A percentile compares a stretch with the other conserved stretches of the same genome.
Evolutionary conservation across 2,888 invertebrate genomes (phyloP).

Genomic region (Pachydiplax longipennis): DNA sequence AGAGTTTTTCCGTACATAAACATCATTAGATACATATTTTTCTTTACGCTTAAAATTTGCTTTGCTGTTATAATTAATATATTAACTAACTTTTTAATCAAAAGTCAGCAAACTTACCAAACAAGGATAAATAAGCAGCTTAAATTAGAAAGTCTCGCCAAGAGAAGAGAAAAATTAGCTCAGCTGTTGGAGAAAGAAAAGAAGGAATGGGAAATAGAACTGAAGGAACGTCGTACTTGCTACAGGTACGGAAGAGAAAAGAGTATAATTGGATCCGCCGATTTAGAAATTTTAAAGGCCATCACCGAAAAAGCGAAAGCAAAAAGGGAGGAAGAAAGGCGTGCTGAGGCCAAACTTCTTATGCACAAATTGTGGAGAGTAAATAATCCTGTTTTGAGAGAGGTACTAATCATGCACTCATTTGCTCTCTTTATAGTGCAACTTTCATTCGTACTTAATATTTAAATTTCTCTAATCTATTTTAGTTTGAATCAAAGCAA

Average conservation of each 20-base stretch:
- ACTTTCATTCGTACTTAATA: no score
- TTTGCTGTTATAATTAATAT: background rate
- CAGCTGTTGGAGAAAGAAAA: conserved; percentile 10
- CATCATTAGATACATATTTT: background rate
- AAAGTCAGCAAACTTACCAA: background rate
- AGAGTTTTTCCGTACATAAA: background rate
- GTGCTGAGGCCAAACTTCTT: conserved; percentile 3
- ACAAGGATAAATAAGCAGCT: background rate
- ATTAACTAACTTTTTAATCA: no score
- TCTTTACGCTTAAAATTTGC: background rate
- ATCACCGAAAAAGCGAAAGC: background rate
- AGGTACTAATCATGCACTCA: background rate
- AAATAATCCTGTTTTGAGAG: conserved; percentile 36
- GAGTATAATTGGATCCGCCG: background rate
- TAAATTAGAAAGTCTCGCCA: background rate
- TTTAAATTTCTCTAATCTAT: no score
- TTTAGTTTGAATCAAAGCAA: conserved; percentile 14
- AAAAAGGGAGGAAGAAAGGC: background rate
- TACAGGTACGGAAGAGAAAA: conserved; percentile 14
- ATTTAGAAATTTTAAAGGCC: background rate
- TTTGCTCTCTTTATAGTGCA: background rate
- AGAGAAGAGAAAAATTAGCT: background rate
- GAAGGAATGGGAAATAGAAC: background rate
- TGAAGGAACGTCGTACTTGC: background rate
- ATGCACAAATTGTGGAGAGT: conserved; percentile 6